Evolutionary conservation across 1,140 invertebrate species (phyloP), one percentile per base, ranked within the genome.

Genomic region (Sminthurinus signatus): DNA sequence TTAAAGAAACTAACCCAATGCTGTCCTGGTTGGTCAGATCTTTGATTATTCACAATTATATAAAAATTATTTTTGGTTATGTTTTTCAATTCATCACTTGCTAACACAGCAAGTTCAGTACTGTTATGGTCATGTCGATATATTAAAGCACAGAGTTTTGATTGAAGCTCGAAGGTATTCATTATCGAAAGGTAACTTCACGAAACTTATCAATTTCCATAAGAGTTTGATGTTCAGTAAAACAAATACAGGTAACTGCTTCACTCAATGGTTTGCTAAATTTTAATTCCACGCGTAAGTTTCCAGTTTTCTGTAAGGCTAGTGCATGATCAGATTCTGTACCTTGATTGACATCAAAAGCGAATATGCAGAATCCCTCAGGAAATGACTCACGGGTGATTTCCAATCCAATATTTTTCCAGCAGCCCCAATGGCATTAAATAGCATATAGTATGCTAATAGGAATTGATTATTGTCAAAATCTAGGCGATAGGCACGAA

Each of bases 401-500:
- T 5, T 28, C n/a, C 0, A 64, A 29, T 0, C 59, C 62, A 25
- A 27, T 12, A 27, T 65, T 59, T 36, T 69, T n/a, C 32, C 29
- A n/a, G 58, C 29, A 27, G 65, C 32, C 42, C 59, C 62, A 12
- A 60, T 60, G 36, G 25, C 54, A 14, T 62, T 29, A 32, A 60
- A 62, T 23, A 69, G 46, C 43, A 69, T 46, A 44, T 64, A 65
- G 27, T 69, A 69, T 42, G 67, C 31, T 8, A 69, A 21, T 0
- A 69, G 42, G 46, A 27, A 61, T 12, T 58, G 1, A 15, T 54
- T 17, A 0, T 62, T 43, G 1, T 15, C 28, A 58, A 69, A 69
- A 54, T 69, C 54, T 12, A 68, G 14, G 21, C 32, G 21, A 2
- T 68, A 39, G 5, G 70, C 50, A 4, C 43, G 46, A 10, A 48